Conservation (phyloP, 2,113 vertebrate species). For the Zapornia atra region DNA sequence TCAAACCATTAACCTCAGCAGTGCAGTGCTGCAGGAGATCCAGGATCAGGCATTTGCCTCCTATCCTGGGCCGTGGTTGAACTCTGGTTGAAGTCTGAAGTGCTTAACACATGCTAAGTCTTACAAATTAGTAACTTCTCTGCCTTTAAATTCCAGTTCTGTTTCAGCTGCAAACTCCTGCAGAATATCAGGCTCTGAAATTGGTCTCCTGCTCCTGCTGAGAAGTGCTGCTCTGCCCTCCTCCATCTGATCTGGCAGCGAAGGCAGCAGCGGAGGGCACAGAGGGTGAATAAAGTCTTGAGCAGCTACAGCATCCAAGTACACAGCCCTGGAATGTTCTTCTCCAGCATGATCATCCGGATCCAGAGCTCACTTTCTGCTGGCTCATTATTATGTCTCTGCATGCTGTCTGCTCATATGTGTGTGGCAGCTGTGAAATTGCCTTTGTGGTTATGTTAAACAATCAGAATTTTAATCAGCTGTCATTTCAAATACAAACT, state of each 20-base stretch:
- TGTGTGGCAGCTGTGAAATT: background rate
- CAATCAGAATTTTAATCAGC: background rate
- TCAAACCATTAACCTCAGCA: background rate
- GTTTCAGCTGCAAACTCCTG: background rate
- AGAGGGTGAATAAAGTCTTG: background rate
- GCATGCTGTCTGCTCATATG: background rate
- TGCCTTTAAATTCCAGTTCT: background rate
- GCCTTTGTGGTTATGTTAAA: background rate
- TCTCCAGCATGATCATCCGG: background rate
- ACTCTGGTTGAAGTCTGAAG: background rate
- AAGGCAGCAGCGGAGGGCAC: background rate
- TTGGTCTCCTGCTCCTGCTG: background rate
- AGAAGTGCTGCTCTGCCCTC: background rate
- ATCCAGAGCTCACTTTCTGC: background rate
- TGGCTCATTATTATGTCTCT: background rate
- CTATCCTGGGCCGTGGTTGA: accelerated
- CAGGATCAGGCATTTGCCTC: background rate
- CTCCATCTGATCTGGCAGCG: background rate
- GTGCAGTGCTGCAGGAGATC: background rate
- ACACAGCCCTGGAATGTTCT: background rate
- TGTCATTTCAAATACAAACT: background rate
- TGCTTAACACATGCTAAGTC: accelerated
- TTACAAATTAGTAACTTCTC: background rate
- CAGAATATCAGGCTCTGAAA: background rate
- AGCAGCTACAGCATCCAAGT: background rate